These are phyloP conservation scores for Aurelia sp. DNA, from an alignment of 30 jellyfish, hydroid and myxozoan genomes.

Conservation along the genomic window DNA sequence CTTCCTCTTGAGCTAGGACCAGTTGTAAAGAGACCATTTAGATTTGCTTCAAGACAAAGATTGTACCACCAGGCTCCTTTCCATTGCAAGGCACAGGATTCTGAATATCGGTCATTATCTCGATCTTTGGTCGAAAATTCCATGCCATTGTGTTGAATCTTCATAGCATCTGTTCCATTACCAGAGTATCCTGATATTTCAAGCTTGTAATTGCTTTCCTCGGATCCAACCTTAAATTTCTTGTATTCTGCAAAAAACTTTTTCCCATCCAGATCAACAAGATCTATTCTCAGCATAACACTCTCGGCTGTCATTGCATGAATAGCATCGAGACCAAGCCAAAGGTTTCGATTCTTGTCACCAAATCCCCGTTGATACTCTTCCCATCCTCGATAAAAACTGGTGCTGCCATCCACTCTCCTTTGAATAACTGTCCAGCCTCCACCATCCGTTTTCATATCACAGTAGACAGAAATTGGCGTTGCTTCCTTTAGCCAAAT, in stretches of 20 bases:
- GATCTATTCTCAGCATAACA: not conserved
- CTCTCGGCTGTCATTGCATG: slow-evolving; percentile 5
- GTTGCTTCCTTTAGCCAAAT: no score
- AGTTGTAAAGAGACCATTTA: slow-evolving; percentile 1
- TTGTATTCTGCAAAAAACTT: slow-evolving; percentile 3
- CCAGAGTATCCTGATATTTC: not conserved
- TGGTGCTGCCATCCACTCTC: slow-evolving; percentile 1
- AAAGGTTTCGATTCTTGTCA: not conserved
- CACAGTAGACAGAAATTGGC: not conserved
- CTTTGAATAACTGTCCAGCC: slow-evolving; percentile 50
- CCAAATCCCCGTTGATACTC: slow-evolving; percentile 32
- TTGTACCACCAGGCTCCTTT: slow-evolving; percentile 42
- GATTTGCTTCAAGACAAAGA: not conserved
- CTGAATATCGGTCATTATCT: not conserved
- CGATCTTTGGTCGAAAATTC: slow-evolving; percentile 13
- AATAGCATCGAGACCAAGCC: slow-evolving; percentile 33
- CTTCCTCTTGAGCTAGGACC: no score
- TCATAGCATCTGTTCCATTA: slow-evolving; percentile 7
- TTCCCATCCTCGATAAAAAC: slow-evolving; percentile 11
- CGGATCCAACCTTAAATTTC: not conserved
- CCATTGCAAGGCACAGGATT: not conserved
- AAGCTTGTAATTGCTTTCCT: not conserved
- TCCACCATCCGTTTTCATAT: slow-evolving; percentile 22
- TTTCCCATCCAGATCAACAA: not conserved
- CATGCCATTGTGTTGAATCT: not conserved